phyloP scores from a whole-genome alignment of 2,113 vertebrate genomes.

The Megaceryle torquata region DNA sequence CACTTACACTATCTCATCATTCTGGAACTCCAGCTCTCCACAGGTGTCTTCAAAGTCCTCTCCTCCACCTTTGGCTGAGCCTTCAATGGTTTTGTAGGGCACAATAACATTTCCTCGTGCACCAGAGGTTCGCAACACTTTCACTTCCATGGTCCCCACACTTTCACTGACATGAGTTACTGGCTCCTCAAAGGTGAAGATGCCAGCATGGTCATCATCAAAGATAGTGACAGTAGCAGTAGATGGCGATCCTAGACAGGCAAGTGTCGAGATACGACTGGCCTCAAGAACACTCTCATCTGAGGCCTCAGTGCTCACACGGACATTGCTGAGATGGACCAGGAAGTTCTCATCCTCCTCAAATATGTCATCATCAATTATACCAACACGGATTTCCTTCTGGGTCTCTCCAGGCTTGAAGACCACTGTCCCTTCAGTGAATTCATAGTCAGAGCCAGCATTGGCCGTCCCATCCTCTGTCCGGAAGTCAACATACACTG shows the following conservation, averaged over 20 bases:
- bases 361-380: conserved; percentile 95
- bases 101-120: conserved; percentile 90
- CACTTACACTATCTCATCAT: conserved; percentile 95
- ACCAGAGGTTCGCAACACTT: conserved; percentile 88
- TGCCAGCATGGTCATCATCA: conserved; percentile 93
- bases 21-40: conserved; percentile 93
- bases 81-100: conserved; percentile 91
- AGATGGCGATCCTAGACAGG: conserved; percentile 82
- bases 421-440: conserved; percentile 84
- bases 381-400: conserved; percentile 89
- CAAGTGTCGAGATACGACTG: conserved; percentile 70
- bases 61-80: conserved; percentile 92
- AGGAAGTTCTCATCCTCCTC: conserved; percentile 97
- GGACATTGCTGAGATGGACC: conserved; percentile 89
- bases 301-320: conserved; percentile 71
- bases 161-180: conserved; percentile 89
- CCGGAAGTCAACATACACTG: conserved; percentile 84
- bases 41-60: conserved; percentile 95
- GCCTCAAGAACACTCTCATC: conserved; percentile 72
- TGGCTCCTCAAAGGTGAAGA: conserved; percentile 92
- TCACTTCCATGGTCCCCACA: conserved; percentile 91
- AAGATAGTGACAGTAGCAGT: conserved; percentile 92
- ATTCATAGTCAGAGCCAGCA: conserved; percentile 90
- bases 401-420: conserved; percentile 92
- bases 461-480: conserved; percentile 95